These are phyloP conservation scores for Hartigia nigra DNA, from an alignment of 2,888 invertebrate species.

Conservation along the genomic window DNA sequence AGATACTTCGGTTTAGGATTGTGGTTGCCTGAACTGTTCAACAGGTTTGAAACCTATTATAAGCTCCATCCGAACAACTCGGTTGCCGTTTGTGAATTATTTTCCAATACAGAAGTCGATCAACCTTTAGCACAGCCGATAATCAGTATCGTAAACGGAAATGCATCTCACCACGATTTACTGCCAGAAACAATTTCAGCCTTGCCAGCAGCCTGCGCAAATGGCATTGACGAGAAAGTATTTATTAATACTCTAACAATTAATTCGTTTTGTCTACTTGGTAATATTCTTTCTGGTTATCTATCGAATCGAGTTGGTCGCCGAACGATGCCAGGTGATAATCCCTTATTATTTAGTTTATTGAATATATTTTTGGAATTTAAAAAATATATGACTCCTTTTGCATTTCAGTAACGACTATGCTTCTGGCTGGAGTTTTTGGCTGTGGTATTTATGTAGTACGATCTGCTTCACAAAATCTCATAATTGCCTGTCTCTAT, in stretches of 20 bases:
- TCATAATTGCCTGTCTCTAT: constrained; percentile 70
- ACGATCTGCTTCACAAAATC: constrained; percentile 69
- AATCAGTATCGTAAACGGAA: constrained; percentile 9
- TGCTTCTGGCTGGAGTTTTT: constrained; percentile 69
- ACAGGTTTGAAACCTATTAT: constrained; percentile 68
- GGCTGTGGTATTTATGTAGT: constrained; percentile 73
- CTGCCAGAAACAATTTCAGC: neutral
- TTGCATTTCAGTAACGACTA: constrained; percentile 56
- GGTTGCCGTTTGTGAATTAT: constrained; percentile 67
- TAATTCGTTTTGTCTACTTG: constrained; percentile 74
- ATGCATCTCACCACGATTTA: constrained; percentile 4
- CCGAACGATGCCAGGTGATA: constrained; percentile 59
- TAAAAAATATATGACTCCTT: constrained; percentile 8
- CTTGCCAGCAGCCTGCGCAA: constrained; percentile 62
- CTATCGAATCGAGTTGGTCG: constrained; percentile 64
- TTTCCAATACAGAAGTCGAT: constrained; percentile 44
- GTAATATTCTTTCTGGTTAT: constrained; percentile 75
- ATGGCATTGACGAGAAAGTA: constrained; percentile 71
- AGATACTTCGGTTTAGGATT: constrained; percentile 78
- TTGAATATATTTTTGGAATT: neutral
- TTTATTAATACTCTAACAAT: constrained; percentile 76
- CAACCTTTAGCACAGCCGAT: constrained; percentile 8
- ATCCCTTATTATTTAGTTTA: neutral
- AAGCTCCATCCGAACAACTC: constrained; percentile 66
- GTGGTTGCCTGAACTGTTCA: constrained; percentile 83